Percentiles rank a stretch among this genome's conserved stretches.
These are phyloP conservation scores for Phrynocephalus versicolor DNA, from an alignment of 2,113 vertebrate genomes.

Conservation along the genomic window DNA sequence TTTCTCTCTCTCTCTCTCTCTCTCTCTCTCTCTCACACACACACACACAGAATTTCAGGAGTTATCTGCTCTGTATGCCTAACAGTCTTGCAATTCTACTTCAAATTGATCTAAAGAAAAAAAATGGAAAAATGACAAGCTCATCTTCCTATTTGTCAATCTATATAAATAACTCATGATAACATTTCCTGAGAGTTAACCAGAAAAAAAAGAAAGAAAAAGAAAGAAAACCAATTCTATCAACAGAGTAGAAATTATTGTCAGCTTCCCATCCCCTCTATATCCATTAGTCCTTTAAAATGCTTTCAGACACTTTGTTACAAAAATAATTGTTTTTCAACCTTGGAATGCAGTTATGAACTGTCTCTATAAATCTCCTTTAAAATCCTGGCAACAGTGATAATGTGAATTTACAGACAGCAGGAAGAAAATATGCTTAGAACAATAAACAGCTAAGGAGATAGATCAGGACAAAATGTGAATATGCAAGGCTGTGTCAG, in stretches of 20 bases:
- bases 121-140: background rate
- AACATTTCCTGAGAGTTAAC: constrained; percentile 14
- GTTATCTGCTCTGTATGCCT: background rate
- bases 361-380: constrained; percentile 8
- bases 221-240: background rate
- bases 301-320: constrained; percentile 9
- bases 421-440: background rate
- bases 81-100: background rate
- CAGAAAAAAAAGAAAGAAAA: background rate
- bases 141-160: background rate
- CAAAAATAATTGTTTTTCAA: constrained; percentile 31
- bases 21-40: too few species aligned
- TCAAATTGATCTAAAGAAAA: background rate
- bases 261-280: background rate
- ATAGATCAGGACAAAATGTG: background rate
- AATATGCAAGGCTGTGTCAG: background rate
- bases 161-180: background rate
- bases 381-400: constrained; percentile 12
- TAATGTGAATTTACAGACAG: background rate
- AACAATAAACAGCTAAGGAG: background rate
- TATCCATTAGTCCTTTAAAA: constrained; percentile 22
- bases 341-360: constrained; percentile 17
- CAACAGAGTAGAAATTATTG: constrained; percentile 20
- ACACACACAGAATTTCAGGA: background rate
- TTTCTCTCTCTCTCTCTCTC: too few species aligned